Conservation (phyloP, 2,797 vertebrate genomes). For the Eupleurogrammus muticus region DNA sequence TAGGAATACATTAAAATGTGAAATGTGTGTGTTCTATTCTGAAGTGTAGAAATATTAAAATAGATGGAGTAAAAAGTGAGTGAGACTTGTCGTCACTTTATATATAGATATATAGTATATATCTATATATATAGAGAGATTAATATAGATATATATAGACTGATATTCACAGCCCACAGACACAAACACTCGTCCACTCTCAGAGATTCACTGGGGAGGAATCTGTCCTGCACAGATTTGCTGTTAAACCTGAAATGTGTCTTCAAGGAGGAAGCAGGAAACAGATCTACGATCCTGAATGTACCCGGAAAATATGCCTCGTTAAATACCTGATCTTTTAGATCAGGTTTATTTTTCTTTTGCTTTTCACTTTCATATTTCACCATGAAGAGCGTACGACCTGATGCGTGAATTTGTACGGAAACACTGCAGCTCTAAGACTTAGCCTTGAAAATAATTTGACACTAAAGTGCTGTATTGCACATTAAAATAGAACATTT, state of each 20-base stretch:
- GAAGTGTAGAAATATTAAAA: too few relatives aligned
- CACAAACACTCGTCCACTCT: background rate
- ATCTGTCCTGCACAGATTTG: slow-evolving; percentile 40
- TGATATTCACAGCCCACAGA: background rate
- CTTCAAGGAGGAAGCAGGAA: slow-evolving; percentile 60
- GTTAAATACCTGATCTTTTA: slow-evolving; percentile 3
- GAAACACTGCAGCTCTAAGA: background rate
- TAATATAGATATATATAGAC: too few relatives aligned
- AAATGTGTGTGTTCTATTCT: too few relatives aligned
- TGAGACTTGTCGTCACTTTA: too few relatives aligned
- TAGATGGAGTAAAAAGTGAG: too few relatives aligned
- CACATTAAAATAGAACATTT: background rate
- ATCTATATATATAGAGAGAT: too few relatives aligned
- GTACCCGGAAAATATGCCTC: slow-evolving; percentile 11
- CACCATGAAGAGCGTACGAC: background rate
- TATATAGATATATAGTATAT: too few relatives aligned
- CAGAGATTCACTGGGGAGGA: slow-evolving; percentile 31
- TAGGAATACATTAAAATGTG: too few relatives aligned
- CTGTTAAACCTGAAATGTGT: slow-evolving; percentile 65
- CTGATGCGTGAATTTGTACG: background rate
- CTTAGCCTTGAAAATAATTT: background rate
- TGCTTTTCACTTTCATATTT: slow-evolving; percentile 13
- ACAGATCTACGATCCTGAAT: slow-evolving; percentile 17
- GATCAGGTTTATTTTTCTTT: background rate
- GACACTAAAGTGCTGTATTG: background rate